A percentile compares a stretch with the other conserved stretches of the same genome.
These are phyloP conservation scores for Caretta caretta DNA, from an alignment of 2,113 vertebrate genomes.

Conservation along the genomic window DNA sequence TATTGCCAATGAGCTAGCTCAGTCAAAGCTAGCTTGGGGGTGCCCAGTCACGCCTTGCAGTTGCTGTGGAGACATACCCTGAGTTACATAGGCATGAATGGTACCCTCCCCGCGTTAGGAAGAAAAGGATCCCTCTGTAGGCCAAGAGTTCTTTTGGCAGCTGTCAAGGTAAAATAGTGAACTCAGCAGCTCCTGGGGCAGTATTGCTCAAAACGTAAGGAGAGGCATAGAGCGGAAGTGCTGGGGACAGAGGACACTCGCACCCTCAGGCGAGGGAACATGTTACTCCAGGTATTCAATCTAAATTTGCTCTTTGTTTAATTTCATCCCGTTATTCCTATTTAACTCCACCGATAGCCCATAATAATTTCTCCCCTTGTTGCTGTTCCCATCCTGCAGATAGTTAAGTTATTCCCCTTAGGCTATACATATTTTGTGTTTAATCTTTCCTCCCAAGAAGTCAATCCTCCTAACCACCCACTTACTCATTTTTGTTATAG, in stretches of 20 bases:
- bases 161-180: constrained; percentile 68
- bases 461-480: not conserved
- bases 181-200: constrained; percentile 38
- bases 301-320: not conserved
- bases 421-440: not conserved
- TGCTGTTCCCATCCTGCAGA: not conserved
- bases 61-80: not conserved
- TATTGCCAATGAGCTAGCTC: not conserved
- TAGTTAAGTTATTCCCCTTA: not conserved
- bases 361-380: not conserved
- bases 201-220: not conserved
- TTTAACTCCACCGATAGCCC: not conserved
- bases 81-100: not conserved
- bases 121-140: not conserved
- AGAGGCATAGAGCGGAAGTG: not conserved
- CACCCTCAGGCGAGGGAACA: not conserved
- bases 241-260: not conserved
- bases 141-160: constrained; percentile 63
- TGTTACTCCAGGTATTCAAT: not conserved
- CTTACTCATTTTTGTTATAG: not conserved
- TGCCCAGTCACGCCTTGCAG: not conserved
- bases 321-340: not conserved
- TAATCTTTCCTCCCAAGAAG: not conserved
- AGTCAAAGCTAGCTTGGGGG: not conserved
- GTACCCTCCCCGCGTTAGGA: not conserved